Conservation (phyloP, 53 echinoderm and acorn worm species). For the Patiria pectinifera region DNA sequence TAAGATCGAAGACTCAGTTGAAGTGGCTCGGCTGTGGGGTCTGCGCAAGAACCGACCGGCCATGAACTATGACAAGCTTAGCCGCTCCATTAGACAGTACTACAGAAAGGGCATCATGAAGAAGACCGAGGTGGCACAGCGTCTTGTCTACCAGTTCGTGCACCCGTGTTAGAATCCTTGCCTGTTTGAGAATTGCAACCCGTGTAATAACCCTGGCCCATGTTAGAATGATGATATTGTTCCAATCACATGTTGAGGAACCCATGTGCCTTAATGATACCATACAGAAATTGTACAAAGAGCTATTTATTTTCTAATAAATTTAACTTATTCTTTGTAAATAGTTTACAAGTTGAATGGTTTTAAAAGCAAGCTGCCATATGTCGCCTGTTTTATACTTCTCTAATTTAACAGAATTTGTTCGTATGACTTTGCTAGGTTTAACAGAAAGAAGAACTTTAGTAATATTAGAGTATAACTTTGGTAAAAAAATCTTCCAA, state of each 20-base stretch:
- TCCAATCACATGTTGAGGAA: background rate
- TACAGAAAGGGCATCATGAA: slow-evolving; percentile 98
- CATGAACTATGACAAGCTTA: slow-evolving; percentile 99
- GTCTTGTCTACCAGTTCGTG: slow-evolving; percentile 98
- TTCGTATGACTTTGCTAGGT: background rate
- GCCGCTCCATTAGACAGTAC: slow-evolving; percentile 98
- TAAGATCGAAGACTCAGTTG: slow-evolving; percentile 97
- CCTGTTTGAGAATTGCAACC: background rate
- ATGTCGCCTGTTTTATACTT: slow-evolving; percentile 13
- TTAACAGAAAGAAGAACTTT: background rate
- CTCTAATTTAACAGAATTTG: background rate
- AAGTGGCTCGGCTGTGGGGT: slow-evolving; percentile 95
- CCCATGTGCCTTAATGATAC: background rate
- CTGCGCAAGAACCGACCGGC: slow-evolving; percentile 94
- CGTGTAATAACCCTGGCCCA: background rate
- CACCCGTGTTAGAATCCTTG: slow-evolving; percentile 74
- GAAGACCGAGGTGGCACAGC: slow-evolving; percentile 95
- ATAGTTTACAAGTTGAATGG: background rate
- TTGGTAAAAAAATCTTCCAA: too few relatives aligned
- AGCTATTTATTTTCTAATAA: slow-evolving; percentile 43
- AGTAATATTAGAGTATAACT: background rate
- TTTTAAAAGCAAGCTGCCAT: slow-evolving; percentile 18
- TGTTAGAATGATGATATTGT: background rate
- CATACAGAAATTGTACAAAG: background rate
- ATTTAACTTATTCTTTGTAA: slow-evolving; percentile 29